Base-by-base conservation (phyloP, 2,797 vertebrate species). In the Rousettus madagascariensis region DNA sequence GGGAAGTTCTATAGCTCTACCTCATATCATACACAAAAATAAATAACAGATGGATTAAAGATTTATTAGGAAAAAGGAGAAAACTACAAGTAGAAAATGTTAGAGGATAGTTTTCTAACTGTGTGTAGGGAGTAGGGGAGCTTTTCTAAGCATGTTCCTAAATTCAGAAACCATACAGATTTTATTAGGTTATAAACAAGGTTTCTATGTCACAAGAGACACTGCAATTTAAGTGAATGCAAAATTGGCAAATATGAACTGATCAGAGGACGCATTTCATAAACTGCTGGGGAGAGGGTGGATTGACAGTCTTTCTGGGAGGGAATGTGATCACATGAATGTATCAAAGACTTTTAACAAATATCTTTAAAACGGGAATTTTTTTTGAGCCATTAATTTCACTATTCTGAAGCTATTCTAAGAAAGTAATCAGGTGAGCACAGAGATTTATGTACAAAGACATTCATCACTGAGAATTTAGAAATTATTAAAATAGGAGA, bases 391-490 rank as follows among this genome's bases (percentile, higher is more conserved):
- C 65, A 71, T 83, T 90, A 55, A 94, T 89, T 94, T 79, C 15
- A 30, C 26, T 61, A 89, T 66, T 89, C 65, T 89, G 49, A 95
- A 86, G 69, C 22, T 78, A 65, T 51, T 84, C 59, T 85, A 93
- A 89, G 86, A 91, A 79, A 80, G 80, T 11, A 57, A 66, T 53
- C 19, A 75, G 6, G 28, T 79, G n/a, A 89, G 11, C 41, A 82
- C 20, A 19, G 57, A 72, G 19, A 88, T 90, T 85, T 55, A 92
- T 30, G 1, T 36, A 78, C 24, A 36, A 91, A 77, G 22, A 55
- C 11, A 12, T 33, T 69, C 43, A 75, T 46, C 57, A 92, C 0
- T 13, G 36, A 94, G 41, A 55, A 86, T 84, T 88, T 66, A 94
- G 69, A 75, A 86, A 92, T 82, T 9, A 78, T 6, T 16, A 94